A percentile compares a stretch with the other conserved stretches of the same genome.
Conservation (phyloP, 53 echinoderm and acorn worm species). For the Zoroaster sp. region DNA sequence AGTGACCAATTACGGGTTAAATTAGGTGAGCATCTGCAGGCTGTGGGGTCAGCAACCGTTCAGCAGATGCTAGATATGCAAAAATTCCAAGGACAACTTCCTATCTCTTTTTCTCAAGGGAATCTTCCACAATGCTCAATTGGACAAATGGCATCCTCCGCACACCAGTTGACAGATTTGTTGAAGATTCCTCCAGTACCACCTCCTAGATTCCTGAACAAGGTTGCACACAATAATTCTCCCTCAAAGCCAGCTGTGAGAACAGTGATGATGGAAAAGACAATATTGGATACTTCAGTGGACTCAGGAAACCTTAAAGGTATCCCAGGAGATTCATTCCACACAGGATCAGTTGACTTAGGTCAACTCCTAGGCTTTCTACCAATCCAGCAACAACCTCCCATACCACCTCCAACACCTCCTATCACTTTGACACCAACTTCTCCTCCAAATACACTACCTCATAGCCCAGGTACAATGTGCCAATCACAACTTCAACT, state of each 20-base stretch:
- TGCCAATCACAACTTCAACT: constrained; percentile 16
- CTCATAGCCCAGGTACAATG: not conserved
- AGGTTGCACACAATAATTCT: constrained; percentile 14
- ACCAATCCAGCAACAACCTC: constrained; percentile 67
- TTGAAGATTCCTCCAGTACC: constrained; percentile 90
- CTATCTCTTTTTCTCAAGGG: constrained; percentile 14
- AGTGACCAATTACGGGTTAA: constrained; percentile 91
- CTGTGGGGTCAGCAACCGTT: constrained; percentile 82
- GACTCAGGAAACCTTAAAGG: constrained; percentile 65
- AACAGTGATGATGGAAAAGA: constrained; percentile 39
- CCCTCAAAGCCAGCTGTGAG: constrained; percentile 11
- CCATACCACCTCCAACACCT: constrained; percentile 49
- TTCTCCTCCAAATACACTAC: constrained; percentile 62
- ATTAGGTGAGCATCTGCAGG: constrained; percentile 88
- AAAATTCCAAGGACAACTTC: constrained; percentile 76
- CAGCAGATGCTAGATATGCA: constrained; percentile 92
- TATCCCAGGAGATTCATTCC: constrained; percentile 69
- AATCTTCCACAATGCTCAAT: not conserved
- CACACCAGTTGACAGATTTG: constrained; percentile 76
- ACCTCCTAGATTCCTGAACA: constrained; percentile 61
- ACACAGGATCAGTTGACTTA: constrained; percentile 82
- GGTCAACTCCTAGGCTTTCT: constrained; percentile 88
- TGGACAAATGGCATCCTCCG: constrained; percentile 4
- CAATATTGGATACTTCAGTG: constrained; percentile 70
- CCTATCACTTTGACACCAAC: constrained; percentile 60